Evolutionary conservation across 2,888 invertebrate species (phyloP).

Genomic region (Cylloceria caligata): DNA sequence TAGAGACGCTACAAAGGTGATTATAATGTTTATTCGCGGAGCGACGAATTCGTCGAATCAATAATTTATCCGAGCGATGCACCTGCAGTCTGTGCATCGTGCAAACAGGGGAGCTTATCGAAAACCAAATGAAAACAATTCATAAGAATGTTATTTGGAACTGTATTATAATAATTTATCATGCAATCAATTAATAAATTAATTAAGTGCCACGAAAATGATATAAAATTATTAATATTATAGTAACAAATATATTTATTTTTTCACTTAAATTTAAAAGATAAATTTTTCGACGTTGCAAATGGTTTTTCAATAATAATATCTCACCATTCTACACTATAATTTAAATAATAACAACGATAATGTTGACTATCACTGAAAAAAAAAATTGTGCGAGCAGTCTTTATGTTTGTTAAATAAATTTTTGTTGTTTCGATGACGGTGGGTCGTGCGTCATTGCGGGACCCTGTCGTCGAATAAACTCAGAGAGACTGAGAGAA

Average conservation of each 20-base stretch:
- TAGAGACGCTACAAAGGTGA: slow-evolving; percentile 67
- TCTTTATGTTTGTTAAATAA: slow-evolving; percentile 73
- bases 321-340: not conserved
- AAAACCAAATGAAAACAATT: not conserved
- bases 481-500: slow-evolving; percentile 64
- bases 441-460: slow-evolving; percentile 76
- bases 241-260: no score
- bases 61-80: slow-evolving; percentile 57
- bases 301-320: slow-evolving; percentile 19
- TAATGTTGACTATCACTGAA: slow-evolving; percentile 59
- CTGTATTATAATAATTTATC: not conserved
- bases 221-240: no score
- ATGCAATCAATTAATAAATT: not conserved
- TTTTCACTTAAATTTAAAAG: not conserved
- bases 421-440: slow-evolving; percentile 79
- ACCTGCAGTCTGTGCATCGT: slow-evolving; percentile 50
- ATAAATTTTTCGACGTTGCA: slow-evolving; percentile 18
- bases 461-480: slow-evolving; percentile 76
- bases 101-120: slow-evolving; percentile 30
- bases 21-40: slow-evolving; percentile 62
- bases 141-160: not conserved
- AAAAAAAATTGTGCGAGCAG: slow-evolving; percentile 52
- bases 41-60: slow-evolving; percentile 60
- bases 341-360: not conserved
- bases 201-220: not conserved